phyloP scores from a whole-genome alignment of 1,140 invertebrate genomes.

The Drosophila kohkoa region DNA sequence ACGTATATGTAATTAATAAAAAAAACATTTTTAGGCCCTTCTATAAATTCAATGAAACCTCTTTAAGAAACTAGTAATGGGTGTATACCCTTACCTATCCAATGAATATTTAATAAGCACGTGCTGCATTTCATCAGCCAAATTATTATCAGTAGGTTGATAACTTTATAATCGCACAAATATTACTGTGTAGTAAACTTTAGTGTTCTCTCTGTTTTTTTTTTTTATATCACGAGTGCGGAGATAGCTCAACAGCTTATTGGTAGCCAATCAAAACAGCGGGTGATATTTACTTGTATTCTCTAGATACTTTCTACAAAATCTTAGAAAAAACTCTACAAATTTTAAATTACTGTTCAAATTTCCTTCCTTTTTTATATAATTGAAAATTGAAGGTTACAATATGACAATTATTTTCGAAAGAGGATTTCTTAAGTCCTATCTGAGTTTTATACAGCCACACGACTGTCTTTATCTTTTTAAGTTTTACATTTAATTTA shows the following conservation, averaged over 20 bases:
- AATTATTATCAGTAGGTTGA: neutral
- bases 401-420: slow-evolving; percentile 58
- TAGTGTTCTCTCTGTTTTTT: neutral
- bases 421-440: slow-evolving; percentile 52
- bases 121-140: slow-evolving; percentile 3
- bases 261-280: neutral
- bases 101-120: neutral
- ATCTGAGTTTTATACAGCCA: slow-evolving; percentile 60
- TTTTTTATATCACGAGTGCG: neutral
- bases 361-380: too few relatives aligned
- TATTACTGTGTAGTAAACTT: neutral
- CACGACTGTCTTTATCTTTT: slow-evolving; percentile 27
- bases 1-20: too few relatives aligned
- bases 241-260: neutral
- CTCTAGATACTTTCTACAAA: neutral
- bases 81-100: neutral
- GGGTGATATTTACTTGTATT: neutral
- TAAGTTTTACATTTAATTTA: neutral
- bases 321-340: neutral
- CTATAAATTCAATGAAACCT: neutral
- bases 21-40: neutral
- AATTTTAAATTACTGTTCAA: neutral
- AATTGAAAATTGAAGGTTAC: slow-evolving; percentile 75
- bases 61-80: neutral
- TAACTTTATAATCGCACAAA: neutral